Conservation (phyloP, 2,113 vertebrate genomes). For the Megalops atlanticus region DNA sequence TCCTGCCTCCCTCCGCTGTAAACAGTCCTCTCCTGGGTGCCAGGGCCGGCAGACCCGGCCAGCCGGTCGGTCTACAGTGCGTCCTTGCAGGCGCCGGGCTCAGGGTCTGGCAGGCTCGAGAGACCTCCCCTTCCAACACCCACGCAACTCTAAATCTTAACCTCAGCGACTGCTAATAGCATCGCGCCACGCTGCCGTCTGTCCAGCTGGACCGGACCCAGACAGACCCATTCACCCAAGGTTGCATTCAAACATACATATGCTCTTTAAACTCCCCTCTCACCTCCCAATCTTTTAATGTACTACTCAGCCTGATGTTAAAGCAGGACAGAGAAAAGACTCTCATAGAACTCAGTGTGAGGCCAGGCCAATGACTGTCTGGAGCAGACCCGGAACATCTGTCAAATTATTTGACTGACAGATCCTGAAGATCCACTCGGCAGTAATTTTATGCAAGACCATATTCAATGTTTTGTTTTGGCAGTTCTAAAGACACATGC, state of each 20-base stretch:
- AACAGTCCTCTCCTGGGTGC: neutral
- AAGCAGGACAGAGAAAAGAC: too few relatives aligned
- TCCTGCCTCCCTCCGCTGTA: too few relatives aligned
- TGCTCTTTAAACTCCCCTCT: neutral
- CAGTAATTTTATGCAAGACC: neutral
- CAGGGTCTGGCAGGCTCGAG: neutral
- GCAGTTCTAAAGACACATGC: neutral
- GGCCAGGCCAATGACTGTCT: neutral
- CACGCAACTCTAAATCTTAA: neutral
- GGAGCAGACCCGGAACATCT: too few relatives aligned
- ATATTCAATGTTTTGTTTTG: neutral
- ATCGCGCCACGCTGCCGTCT: neutral
- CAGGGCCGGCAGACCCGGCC: too few relatives aligned
- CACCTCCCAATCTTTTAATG: neutral
- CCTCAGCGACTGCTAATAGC: neutral
- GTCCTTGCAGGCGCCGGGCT: neutral
- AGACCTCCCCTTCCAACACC: neutral
- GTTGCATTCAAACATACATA: too few relatives aligned
- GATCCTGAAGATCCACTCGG: too few relatives aligned
- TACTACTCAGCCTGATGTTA: neutral
- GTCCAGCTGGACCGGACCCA: too few relatives aligned
- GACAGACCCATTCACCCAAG: too few relatives aligned
- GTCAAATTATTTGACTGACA: too few relatives aligned
- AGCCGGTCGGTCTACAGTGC: neutral
- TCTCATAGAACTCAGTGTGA: too few relatives aligned